Percentiles rank a stretch among this genome's conserved stretches.
Conservation (phyloP, 1,140 invertebrate species). For the Pogonus chalceus region DNA sequence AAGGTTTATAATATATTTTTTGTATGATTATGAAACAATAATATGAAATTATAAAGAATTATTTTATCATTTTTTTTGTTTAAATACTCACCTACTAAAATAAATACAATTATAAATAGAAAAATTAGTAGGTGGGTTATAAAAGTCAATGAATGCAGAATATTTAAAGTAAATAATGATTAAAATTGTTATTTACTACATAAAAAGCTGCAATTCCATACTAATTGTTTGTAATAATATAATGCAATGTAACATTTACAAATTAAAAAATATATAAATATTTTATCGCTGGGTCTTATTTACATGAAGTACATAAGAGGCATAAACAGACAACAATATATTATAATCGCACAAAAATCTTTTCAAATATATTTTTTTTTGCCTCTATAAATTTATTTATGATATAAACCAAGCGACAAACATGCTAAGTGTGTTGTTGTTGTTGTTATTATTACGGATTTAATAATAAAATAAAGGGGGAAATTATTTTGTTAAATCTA, state of each 20-base stretch:
- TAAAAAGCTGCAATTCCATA: not conserved
- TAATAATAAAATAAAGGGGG: not conserved
- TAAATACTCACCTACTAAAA: no score
- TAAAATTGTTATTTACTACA: conserved; percentile 1
- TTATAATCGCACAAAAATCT: not conserved
- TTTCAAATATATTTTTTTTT: not conserved
- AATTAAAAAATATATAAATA: not conserved
- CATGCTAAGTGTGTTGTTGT: not conserved
- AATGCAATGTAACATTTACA: conserved; percentile 1
- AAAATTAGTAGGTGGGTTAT: no score
- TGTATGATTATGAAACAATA: no score
- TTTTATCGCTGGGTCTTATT: not conserved
- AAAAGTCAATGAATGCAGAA: no score
- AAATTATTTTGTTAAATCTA: not conserved
- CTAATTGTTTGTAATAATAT: not conserved
- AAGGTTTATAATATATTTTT: no score
- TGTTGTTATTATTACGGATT: not conserved
- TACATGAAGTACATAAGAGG: conserved; percentile 1
- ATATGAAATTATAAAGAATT: no score
- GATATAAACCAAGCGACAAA: conserved; percentile 1
- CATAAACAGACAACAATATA: not conserved
- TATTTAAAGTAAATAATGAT: conserved; percentile 3
- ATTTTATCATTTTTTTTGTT: no score
- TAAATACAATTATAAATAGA: no score
- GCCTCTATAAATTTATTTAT: not conserved